These are phyloP conservation scores for Xanthorhoe spadicearia DNA, from an alignment of 2,888 invertebrate genomes.

Conservation along the genomic window DNA sequence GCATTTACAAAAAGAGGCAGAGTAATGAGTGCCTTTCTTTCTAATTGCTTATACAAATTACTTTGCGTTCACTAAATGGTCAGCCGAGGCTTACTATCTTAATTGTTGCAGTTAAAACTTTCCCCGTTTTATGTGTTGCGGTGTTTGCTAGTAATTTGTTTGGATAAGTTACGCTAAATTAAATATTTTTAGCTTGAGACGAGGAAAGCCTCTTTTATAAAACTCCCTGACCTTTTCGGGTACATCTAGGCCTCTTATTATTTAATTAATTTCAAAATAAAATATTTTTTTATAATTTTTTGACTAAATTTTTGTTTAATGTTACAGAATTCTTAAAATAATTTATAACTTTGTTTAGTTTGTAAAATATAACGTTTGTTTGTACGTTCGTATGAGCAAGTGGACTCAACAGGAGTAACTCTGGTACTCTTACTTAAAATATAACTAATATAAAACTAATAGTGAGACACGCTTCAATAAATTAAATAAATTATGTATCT, in stretches of 20 bases:
- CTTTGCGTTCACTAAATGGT: constrained; percentile 49
- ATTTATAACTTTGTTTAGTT: no score
- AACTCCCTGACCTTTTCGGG: neutral
- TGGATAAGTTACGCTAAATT: neutral
- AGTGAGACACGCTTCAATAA: no score
- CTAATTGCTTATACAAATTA: constrained; percentile 59
- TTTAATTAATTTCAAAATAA: neutral
- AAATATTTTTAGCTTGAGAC: constrained; percentile 6
- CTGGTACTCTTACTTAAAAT: no score
- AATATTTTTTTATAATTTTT: no score
- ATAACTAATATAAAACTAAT: no score
- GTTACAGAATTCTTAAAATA: no score
- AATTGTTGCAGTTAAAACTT: constrained; percentile 44
- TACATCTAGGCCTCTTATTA: neutral
- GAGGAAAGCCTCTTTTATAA: neutral
- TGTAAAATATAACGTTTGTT: no score
- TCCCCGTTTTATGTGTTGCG: constrained; percentile 35
- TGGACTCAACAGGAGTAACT: neutral
- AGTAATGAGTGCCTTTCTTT: constrained; percentile 56
- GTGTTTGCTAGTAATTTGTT: constrained; percentile 19
- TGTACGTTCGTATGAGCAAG: no score
- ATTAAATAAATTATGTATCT: no score
- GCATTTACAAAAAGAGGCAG: constrained; percentile 56
- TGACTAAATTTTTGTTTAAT: neutral
- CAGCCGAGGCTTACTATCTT: constrained; percentile 39